Conservation (phyloP, 2,888 invertebrate species). For the Agapetus fuscipes region DNA sequence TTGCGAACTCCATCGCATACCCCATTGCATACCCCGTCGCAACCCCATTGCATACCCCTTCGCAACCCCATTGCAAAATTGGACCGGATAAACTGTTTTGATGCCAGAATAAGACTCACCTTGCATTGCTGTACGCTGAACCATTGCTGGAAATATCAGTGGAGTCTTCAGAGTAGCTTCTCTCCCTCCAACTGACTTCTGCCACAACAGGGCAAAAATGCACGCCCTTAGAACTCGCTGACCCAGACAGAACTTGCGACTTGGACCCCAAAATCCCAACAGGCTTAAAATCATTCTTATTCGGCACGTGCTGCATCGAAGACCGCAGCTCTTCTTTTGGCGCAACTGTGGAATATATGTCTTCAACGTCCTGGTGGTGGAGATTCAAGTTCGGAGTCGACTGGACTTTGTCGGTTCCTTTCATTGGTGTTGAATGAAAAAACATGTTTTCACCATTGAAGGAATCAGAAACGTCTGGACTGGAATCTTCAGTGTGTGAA, state of each 20-base stretch:
- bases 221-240: slow-evolving; percentile 52
- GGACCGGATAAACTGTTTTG: no score
- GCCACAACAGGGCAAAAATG: slow-evolving; percentile 73
- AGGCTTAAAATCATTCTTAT: slow-evolving; percentile 36
- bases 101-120: no score
- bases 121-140: slow-evolving; percentile 13
- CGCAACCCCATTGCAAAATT: no score
- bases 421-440: slow-evolving; percentile 26
- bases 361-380: slow-evolving; percentile 23
- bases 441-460: slow-evolving; percentile 24
- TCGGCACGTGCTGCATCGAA: slow-evolving; percentile 51
- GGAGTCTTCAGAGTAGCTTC: slow-evolving; percentile 37
- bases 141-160: slow-evolving; percentile 17
- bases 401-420: slow-evolving; percentile 34
- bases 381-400: slow-evolving; percentile 54
- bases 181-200: slow-evolving; percentile 69
- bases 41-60: no score
- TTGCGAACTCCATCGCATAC: no score
- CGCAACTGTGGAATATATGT: slow-evolving; percentile 20
- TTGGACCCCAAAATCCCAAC: slow-evolving; percentile 21
- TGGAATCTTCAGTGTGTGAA: slow-evolving; percentile 21
- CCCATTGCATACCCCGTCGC: no score
- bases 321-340: slow-evolving; percentile 42
- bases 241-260: slow-evolving; percentile 35
- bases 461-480: slow-evolving; percentile 20